Conservation (phyloP, 2,888 invertebrate genomes). For the Drosophila mayaguana region DNA sequence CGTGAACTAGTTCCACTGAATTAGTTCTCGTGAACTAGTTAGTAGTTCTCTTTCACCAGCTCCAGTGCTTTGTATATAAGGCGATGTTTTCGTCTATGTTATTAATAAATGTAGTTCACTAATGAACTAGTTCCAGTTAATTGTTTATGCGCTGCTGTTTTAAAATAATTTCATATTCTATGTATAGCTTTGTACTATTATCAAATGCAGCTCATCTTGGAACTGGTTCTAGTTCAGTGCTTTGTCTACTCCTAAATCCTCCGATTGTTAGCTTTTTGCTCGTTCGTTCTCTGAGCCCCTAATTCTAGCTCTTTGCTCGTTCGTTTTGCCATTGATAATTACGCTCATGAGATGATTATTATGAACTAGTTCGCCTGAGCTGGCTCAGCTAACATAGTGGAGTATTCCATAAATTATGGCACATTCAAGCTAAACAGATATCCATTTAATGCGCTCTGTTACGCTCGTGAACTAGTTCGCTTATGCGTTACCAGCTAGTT, state of each 20-base stretch:
- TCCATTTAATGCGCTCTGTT: constrained; percentile 9
- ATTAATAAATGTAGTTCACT: not conserved
- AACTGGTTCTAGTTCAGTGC: not conserved
- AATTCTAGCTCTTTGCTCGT: not conserved
- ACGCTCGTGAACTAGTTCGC: constrained; percentile 10
- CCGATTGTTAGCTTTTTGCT: too few species aligned
- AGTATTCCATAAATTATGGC: constrained; percentile 1
- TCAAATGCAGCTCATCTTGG: not conserved
- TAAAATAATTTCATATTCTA: not conserved
- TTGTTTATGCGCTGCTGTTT: not conserved
- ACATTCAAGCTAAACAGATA: not conserved
- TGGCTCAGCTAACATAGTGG: not conserved
- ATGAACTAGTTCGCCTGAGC: constrained; percentile 14
- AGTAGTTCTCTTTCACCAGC: too few species aligned
- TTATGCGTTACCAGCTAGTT: not conserved
- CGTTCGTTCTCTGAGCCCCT: not conserved
- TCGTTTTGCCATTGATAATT: not conserved
- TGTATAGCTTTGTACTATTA: too few species aligned
- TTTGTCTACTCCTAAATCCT: too few species aligned
- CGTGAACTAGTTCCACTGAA: not conserved
- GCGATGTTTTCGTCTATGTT: too few species aligned
- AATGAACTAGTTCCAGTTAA: not conserved
- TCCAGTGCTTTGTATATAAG: too few species aligned
- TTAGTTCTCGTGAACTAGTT: not conserved
- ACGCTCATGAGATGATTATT: not conserved